Base-by-base conservation (phyloP, 2,888 invertebrate species). In the Clivina fossor region DNA sequence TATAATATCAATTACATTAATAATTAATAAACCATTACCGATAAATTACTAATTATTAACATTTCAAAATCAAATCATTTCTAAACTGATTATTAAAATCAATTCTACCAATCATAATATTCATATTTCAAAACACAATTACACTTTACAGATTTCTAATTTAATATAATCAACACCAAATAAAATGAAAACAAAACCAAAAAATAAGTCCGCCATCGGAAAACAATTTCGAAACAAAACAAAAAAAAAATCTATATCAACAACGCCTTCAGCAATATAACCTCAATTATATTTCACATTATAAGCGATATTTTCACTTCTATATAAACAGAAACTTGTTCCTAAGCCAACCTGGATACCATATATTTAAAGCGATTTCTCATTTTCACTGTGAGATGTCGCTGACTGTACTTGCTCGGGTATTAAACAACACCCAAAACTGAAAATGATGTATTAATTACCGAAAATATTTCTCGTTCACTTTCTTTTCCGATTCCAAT, bases 391-490 rank as follows among this genome's bases (percentile, higher is more conserved):
- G 44, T 19, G 28, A 44, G 30, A 7, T 44, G 43, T 9, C 43
- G 20, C 22, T 5, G 2, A 8, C 38, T 38, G 11, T 38, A 22
- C 38, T 11, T 24, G 22, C 1, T 22, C n/a, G n/a, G n/a, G n/a
- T n/a, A n/a, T n/a, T n/a, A n/a, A n/a, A n/a, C n/a, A n/a, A n/a
- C n/a, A 3, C 3, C 33, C 20, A 20, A 22, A 33, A 19, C 33
- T 33, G 19, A 48, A 22, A 33, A 11, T 22, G 18, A 48, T 8
- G 22, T 48, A 48, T 48, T 48, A 48, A 48, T 48, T 48, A 37
- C 24, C 35, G 26, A 48, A 48, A 48, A 35, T 44, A 24, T 33
- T 48, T 47, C n/a, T n/a, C n/a, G n/a, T 48, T 48, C 37, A 37
- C 48, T 48, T 48, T 48, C 48, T 37, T 3, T n/a, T 30, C 48